Conservation (phyloP, 2,113 vertebrate species). For the Platysteira castanea region DNA sequence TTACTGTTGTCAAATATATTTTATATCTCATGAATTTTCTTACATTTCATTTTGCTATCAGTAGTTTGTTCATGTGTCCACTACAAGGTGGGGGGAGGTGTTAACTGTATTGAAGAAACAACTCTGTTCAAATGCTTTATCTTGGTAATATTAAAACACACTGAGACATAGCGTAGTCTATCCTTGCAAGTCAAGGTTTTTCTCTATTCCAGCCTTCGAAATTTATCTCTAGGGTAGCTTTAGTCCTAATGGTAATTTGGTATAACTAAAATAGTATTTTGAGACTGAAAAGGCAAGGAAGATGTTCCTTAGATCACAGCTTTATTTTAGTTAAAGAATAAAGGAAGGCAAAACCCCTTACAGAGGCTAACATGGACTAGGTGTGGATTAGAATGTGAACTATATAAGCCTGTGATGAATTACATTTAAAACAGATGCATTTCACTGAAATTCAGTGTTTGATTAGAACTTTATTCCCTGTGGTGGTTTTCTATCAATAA, state of each 20-base stretch:
- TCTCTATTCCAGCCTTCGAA: background rate
- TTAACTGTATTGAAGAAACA: background rate
- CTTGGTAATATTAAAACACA: background rate
- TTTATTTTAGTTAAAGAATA: background rate
- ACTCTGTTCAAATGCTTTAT: background rate
- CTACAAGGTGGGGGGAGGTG: rapidly evolving
- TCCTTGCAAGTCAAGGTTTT: background rate
- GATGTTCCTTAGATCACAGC: background rate
- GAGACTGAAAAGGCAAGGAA: background rate
- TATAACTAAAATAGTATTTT: background rate
- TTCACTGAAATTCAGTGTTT: background rate
- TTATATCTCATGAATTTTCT: background rate
- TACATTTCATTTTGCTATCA: background rate
- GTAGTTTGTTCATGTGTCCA: background rate
- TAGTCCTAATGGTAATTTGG: background rate
- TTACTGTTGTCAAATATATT: background rate
- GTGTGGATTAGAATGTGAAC: background rate
- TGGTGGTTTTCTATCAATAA: background rate
- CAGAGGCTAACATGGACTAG: background rate
- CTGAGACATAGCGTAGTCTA: background rate
- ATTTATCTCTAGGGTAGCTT: background rate
- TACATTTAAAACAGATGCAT: background rate
- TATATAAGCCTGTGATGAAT: background rate
- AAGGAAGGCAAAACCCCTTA: background rate
- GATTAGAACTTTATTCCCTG: background rate